These are phyloP conservation scores for Scylla paramamosain DNA, from an alignment of 1,140 invertebrate genomes.

Conservation along the genomic window DNA sequence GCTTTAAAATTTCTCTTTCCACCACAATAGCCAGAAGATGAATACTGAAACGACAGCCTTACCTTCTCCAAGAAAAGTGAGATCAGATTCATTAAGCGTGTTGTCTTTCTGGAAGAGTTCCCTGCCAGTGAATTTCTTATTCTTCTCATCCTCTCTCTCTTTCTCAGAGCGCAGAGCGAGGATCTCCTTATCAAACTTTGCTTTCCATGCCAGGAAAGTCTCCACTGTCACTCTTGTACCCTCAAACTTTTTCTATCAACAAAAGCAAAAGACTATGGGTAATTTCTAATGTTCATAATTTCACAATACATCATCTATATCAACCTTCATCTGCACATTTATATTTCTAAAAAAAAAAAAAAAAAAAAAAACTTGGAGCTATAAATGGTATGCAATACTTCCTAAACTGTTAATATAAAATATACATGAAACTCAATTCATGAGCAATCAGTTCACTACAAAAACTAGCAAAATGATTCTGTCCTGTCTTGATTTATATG, in stretches of 20 bases:
- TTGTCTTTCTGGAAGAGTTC: constrained; percentile 96
- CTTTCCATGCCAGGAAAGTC: constrained; percentile 97
- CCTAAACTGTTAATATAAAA: too few species aligned
- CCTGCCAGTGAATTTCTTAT: constrained; percentile 85
- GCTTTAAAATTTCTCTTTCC: background rate
- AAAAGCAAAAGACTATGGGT: background rate
- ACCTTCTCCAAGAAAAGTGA: constrained; percentile 96
- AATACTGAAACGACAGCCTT: constrained; percentile 77
- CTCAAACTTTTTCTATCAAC: constrained; percentile 93
- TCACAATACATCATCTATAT: background rate
- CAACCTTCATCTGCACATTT: too few species aligned
- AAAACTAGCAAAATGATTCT: too few species aligned
- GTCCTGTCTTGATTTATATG: too few species aligned
- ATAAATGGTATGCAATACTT: too few species aligned
- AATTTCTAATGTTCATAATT: background rate
- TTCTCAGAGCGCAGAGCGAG: constrained; percentile 88
- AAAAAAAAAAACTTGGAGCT: too few species aligned
- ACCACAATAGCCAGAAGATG: background rate
- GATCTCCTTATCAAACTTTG: constrained; percentile 95
- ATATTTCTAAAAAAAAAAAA: too few species aligned
- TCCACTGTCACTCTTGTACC: constrained; percentile 97
- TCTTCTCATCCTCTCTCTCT: constrained; percentile 85
- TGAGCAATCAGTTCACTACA: too few species aligned
- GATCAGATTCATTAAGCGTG: constrained; percentile 95
- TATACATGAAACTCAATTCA: too few species aligned